These are phyloP conservation scores for Lepidostoma basale DNA, from an alignment of 1,140 invertebrate species.

Conservation along the genomic window DNA sequence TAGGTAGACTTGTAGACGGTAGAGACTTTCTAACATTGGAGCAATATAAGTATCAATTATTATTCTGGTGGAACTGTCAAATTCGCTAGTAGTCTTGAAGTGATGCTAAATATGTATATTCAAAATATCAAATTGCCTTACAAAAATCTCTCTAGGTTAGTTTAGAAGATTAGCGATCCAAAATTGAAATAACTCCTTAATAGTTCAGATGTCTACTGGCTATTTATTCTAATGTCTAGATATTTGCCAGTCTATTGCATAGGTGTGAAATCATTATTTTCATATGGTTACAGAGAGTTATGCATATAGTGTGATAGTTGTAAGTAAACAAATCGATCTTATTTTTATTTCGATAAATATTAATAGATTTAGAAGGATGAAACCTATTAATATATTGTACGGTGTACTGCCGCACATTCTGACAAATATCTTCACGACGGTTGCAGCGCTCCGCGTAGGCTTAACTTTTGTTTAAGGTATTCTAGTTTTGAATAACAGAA, in stretches of 20 bases:
- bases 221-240: conserved; percentile 36
- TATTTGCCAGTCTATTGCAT: conserved; percentile 33
- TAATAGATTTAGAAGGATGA: conserved; percentile 18
- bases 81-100: conserved; percentile 29
- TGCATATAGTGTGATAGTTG: conserved; percentile 8
- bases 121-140: conserved; percentile 46
- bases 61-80: conserved; percentile 7
- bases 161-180: conserved; percentile 19
- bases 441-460: neutral
- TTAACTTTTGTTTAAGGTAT: neutral
- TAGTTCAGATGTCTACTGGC: conserved; percentile 18
- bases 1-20: conserved; percentile 16
- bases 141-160: conserved; percentile 37
- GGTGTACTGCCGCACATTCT: neutral
- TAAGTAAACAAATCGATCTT: conserved; percentile 21
- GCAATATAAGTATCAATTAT: conserved; percentile 43
- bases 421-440: conserved; percentile 2
- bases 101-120: conserved; percentile 41
- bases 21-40: conserved; percentile 19
- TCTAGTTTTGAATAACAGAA: too few relatives aligned
- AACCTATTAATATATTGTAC: too few relatives aligned
- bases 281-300: conserved; percentile 27
- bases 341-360: conserved; percentile 21
- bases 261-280: conserved; percentile 38
- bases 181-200: conserved; percentile 25